Evolutionary conservation across 2,797 vertebrate species (phyloP), one percentile per base, ranked within the genome.

Genomic region (Antrozous pallidus): DNA sequence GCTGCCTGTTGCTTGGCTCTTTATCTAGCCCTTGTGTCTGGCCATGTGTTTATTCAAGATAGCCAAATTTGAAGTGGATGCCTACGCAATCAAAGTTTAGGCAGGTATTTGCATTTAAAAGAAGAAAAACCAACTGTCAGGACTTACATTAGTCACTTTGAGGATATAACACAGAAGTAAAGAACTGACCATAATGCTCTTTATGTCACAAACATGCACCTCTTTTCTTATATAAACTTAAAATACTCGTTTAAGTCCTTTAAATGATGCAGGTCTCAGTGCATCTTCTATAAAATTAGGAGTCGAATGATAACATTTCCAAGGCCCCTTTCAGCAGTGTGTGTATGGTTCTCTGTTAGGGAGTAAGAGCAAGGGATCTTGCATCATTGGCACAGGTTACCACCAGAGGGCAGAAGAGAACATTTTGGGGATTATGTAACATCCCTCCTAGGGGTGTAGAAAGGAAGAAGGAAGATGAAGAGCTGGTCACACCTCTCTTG

Each of bases 331-430:
- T 16, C 5, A 13, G 12, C 7, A 6, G 0, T 4, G 7, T 3
- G 5, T n/a, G 24, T 18, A 1, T 13, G 11, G 24, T 40, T 83
- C 77, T 91, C 74, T 22, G 33, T 11, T 1, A 22, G 5, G 22
- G 16, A 16, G 14, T 28, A 13, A 58, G 45, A 74, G 4, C 3
- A 9, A 33, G 24, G 10, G 11, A 18, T 6, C 40, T n/a, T 6
- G 2, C 13, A 2, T 47, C 71, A 33, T 2, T 70, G 61, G 14
- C 17, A 40, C 58, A 18, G 28, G 31, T 17, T 1, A 51, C 82
- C 94, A 90, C 42, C 11, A 94, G 94, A 51, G 58, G 93, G 51
- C 70, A 67, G 56, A 75, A 0, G 8, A 31, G 24, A 70, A 54
- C 54, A 65, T 10, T 6, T 1, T 38, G 0, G 12, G 12, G 49